Evolutionary conservation across 2,113 vertebrate genomes (phyloP).

Genomic region (Manacus vitellinus): DNA sequence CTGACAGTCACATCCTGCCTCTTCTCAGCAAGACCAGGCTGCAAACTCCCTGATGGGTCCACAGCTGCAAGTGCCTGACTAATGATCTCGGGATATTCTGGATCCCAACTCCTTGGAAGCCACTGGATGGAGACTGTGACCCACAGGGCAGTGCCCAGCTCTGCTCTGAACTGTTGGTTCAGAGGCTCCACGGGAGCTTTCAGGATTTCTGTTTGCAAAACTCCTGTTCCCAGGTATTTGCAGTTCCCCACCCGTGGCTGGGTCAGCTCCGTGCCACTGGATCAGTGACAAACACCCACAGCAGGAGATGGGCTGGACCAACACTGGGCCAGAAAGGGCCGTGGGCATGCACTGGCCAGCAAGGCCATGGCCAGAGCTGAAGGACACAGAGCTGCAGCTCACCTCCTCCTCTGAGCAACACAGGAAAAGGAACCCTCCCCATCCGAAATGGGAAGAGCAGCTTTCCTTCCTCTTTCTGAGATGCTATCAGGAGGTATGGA

Average conservation of each 20-base stretch:
- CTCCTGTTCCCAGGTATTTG: not conserved
- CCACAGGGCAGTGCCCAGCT: not conserved
- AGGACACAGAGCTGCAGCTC: not conserved
- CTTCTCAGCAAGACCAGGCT: not conserved
- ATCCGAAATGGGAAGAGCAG: slow-evolving; percentile 26
- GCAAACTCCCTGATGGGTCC: not conserved
- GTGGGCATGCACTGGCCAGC: fast-evolving
- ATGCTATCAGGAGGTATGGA: slow-evolving; percentile 61
- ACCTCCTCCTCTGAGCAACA: not conserved
- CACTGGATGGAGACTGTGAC: fast-evolving
- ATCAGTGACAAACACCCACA: not conserved
- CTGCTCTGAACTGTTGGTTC: not conserved
- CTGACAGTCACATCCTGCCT: not conserved
- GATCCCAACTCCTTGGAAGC: not conserved
- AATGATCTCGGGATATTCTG: not conserved
- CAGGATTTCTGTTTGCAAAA: not conserved
- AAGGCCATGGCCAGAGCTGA: not conserved
- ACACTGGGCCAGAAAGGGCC: not conserved
- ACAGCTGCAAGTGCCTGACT: not conserved
- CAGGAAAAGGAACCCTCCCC: slow-evolving; percentile 60
- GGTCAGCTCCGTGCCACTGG: not conserved
- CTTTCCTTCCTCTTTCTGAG: slow-evolving; percentile 64
- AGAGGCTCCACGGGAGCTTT: not conserved
- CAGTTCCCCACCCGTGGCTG: fast-evolving
- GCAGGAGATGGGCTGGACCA: not conserved